phyloP scores from a whole-genome alignment of 2,888 invertebrate genomes.

The Criorhina ranunculi region DNA sequence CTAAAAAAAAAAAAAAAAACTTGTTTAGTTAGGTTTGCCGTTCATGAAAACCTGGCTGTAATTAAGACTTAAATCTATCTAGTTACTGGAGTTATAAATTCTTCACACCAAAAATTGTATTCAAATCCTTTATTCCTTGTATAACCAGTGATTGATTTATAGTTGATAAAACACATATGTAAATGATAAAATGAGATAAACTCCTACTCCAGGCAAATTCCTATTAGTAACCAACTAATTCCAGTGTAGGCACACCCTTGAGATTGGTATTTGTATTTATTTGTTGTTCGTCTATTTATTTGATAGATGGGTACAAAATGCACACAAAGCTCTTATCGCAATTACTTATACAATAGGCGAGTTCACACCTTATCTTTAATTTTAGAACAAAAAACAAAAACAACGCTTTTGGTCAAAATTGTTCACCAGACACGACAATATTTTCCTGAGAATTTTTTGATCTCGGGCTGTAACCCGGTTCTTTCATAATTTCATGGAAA shows the following conservation, averaged over 20 bases:
- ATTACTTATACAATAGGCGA: not conserved
- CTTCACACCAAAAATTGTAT: too few species aligned
- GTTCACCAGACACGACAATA: not conserved
- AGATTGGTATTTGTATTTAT: slow-evolving; percentile 3
- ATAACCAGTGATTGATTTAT: too few species aligned
- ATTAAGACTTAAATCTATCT: not conserved
- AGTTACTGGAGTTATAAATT: too few species aligned
- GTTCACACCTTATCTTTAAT: not conserved
- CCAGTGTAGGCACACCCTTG: not conserved
- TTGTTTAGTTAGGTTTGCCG: not conserved
- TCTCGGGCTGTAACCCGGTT: not conserved
- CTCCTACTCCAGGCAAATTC: not conserved
- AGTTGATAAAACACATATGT: too few species aligned
- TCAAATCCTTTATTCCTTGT: too few species aligned
- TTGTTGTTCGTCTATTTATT: not conserved
- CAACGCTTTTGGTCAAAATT: not conserved
- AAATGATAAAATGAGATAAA: too few species aligned
- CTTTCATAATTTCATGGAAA: too few species aligned
- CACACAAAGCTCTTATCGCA: not conserved
- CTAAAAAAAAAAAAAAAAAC: not conserved
- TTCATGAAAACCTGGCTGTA: not conserved
- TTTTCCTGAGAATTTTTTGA: not conserved
- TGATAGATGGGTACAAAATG: slow-evolving; percentile 13
- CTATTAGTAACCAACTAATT: not conserved
- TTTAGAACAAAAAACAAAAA: not conserved